Evolutionary conservation across 2,797 vertebrate species (phyloP), one percentile per base, ranked within the genome.

Genomic region (Caiman crocodilus): DNA sequence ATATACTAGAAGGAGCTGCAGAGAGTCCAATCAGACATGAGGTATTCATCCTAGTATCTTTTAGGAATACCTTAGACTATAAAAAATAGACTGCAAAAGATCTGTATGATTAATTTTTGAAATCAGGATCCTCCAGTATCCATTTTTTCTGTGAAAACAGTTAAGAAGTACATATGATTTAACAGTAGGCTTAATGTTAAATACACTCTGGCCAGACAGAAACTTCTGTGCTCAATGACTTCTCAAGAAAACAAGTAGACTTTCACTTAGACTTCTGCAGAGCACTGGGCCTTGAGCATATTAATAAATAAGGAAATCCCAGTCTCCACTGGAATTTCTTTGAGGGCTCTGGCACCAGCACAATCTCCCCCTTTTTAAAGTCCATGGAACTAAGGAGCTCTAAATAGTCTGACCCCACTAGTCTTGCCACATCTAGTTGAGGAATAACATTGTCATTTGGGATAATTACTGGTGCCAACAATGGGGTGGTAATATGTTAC

Each of bases 21-120:
- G 26, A 7, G 14, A 74, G 20, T 16, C 7, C 20, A 74, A 18
- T 17, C 35, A 35, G 35, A 35, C 35, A 35, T 7, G 61, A 2
- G 26, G 89, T 85, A 83, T 28, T 56, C 11, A 83, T 94, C 16
- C 85, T 84, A 88, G 30, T 30, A 61, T 28, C 11, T 76, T 92
- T 42, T 42, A 7, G 7, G 60, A 81, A 89, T 5, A 11, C 2
- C 61, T 61, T 1, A 2, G 2, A 50, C 56, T 56, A 60, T 63
- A 85, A 76, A 61, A 21, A 14, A 1, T 30, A 2, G 6, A 69
- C 2, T 17, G n/a, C 35, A 55, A 80, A 67, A 67, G 30, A 35
- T 20, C 30, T 32, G 25, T 16, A 26, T 1, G 0, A 0, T 30
- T 26, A 21, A 14, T 0, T 0, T 1, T 67, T 14, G 65, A 25